Evolutionary conservation across 2,113 vertebrate species (phyloP).

Genomic region (Prolemur simus): DNA sequence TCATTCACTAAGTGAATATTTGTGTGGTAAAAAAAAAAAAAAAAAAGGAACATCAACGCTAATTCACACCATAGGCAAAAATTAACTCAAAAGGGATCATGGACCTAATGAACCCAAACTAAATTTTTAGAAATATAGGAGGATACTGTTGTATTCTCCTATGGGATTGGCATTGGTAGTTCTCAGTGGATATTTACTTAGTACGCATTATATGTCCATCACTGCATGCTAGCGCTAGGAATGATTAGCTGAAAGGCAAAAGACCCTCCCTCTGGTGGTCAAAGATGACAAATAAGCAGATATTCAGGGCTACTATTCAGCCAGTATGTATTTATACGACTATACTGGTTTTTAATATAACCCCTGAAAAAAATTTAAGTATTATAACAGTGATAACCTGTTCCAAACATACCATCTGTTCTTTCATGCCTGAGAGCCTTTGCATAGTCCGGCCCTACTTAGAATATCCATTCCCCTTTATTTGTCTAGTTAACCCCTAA

Average conservation of each 20-base stretch:
- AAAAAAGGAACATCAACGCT: background rate
- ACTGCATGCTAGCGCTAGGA: background rate
- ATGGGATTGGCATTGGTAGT: background rate
- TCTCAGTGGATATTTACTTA: constrained; percentile 5
- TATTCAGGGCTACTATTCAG: background rate
- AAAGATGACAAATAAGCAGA: background rate
- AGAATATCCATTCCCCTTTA: background rate
- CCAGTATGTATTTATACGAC: background rate
- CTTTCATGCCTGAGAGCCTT: background rate
- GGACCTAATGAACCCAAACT: background rate
- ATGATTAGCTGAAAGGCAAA: background rate
- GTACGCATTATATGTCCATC: background rate
- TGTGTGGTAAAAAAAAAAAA: rapidly evolving
- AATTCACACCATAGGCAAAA: background rate
- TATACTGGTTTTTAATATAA: background rate
- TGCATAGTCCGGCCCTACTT: background rate
- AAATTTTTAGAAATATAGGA: background rate
- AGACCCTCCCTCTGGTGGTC: background rate
- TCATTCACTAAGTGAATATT: background rate
- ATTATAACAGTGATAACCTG: background rate
- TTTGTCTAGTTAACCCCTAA: background rate
- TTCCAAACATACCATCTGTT: background rate
- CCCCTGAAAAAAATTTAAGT: background rate
- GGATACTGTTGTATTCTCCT: background rate
- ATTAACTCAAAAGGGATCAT: background rate